Conservation (phyloP, 2,888 invertebrate species). For the Melangyna quadrimaculata region DNA sequence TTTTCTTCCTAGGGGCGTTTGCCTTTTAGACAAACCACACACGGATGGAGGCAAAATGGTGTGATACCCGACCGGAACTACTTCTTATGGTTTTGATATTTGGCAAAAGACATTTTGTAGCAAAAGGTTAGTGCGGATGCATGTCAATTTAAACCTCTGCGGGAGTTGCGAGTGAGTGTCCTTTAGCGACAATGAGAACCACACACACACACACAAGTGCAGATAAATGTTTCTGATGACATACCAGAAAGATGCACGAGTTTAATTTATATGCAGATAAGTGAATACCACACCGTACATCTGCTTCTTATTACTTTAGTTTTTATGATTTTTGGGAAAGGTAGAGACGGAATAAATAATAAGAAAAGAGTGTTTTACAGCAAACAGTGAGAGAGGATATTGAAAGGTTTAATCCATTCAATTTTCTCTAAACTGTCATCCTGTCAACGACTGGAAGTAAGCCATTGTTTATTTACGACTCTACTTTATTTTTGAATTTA, state of each 20-base stretch:
- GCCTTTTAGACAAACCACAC: neutral
- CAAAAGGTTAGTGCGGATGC: conserved; percentile 34
- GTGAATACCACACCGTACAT: neutral
- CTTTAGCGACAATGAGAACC: neutral
- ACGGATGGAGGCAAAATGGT: conserved; percentile 20
- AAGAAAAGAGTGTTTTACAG: neutral
- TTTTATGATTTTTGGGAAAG: neutral
- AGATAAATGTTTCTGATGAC: conserved; percentile 9
- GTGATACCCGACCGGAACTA: conserved; percentile 32
- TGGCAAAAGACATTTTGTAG: conserved; percentile 17
- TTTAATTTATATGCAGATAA: conserved; percentile 65
- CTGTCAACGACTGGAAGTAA: too few relatives aligned
- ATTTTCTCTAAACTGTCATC: too few relatives aligned
- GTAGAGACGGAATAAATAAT: neutral
- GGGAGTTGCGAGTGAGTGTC: neutral
- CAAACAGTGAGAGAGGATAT: too few relatives aligned
- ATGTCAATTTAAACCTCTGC: neutral
- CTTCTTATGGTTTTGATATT: conserved; percentile 6
- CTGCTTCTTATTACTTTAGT: neutral
- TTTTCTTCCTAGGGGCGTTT: neutral
- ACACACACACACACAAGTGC: neutral
- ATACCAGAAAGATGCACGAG: conserved; percentile 40
- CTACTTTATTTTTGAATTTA: too few relatives aligned
- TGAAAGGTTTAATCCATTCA: too few relatives aligned
- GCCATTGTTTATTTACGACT: too few relatives aligned